A percentile compares a stretch with the other conserved stretches of the same genome.
Conservation (phyloP, 2,113 vertebrate species). For the Corapipo altera region DNA sequence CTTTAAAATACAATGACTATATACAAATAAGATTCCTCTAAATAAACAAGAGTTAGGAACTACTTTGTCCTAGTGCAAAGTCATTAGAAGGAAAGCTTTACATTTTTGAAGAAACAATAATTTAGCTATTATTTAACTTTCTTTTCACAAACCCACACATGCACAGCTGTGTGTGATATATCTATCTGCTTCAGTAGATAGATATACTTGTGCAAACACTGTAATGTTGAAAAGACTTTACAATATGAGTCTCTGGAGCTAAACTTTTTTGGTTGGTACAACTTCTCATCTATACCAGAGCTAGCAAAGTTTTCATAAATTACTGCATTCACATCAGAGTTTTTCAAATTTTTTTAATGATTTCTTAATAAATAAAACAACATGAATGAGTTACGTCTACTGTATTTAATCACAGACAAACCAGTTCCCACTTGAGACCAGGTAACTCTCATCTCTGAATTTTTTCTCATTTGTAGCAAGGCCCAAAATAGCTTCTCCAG, state of each 20-base stretch:
- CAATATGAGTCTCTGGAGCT: neutral
- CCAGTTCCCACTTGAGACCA: neutral
- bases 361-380: neutral
- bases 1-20: neutral
- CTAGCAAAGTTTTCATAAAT: neutral
- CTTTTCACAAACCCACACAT: neutral
- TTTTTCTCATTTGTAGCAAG: neutral
- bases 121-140: neutral
- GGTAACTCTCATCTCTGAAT: neutral
- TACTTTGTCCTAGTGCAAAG: neutral
- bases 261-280: neutral
- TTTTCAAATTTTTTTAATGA: neutral
- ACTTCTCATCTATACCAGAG: neutral
- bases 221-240: neutral
- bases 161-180: neutral
- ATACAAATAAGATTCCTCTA: neutral
- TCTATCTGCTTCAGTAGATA: neutral
- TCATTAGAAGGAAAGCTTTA: neutral
- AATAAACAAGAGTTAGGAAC: neutral
- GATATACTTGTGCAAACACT: neutral
- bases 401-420: neutral
- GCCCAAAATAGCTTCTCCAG: neutral
- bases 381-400: neutral
- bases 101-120: neutral
- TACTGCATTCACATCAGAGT: neutral